Percentiles rank a stretch among this genome's conserved stretches.
These are phyloP conservation scores for Oscheius sp. DNA, from an alignment of 2,888 invertebrate species.

Conservation along the genomic window DNA sequence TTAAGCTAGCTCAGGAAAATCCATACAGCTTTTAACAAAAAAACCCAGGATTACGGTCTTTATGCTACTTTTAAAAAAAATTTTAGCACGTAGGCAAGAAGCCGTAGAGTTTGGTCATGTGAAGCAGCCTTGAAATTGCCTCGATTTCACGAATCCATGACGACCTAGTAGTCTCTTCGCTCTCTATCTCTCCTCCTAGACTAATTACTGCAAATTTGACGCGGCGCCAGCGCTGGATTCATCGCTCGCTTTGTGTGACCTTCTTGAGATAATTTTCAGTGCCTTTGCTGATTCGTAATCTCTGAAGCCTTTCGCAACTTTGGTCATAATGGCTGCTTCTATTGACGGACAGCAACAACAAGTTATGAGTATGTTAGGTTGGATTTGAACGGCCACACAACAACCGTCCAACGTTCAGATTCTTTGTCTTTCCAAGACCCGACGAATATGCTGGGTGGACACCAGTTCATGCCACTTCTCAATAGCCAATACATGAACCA, in stretches of 20 bases:
- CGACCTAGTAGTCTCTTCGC: background rate
- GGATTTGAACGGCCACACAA: too few species aligned
- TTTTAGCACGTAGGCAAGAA: too few species aligned
- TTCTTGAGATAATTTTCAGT: slow-evolving; percentile 1
- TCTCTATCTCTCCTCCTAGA: background rate
- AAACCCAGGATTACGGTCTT: too few species aligned
- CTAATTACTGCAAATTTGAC: background rate
- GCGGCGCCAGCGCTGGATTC: background rate
- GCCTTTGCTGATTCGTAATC: slow-evolving; percentile 29
- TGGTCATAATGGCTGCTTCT: slow-evolving; percentile 35
- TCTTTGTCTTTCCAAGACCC: slow-evolving; percentile 47
- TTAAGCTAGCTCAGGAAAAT: too few species aligned
- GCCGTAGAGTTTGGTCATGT: too few species aligned
- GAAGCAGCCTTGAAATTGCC: too few species aligned
- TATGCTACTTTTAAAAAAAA: too few species aligned
- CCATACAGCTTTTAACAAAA: too few species aligned
- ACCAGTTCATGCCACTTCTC: slow-evolving; percentile 35
- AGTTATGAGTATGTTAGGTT: slow-evolving; percentile 49
- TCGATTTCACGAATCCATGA: too few species aligned
- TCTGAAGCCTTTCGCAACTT: slow-evolving; percentile 18
- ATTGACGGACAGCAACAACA: slow-evolving; percentile 47
- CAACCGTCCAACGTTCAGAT: too few species aligned
- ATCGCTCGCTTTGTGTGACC: background rate
- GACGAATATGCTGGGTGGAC: slow-evolving; percentile 38
- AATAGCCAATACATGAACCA: slow-evolving; percentile 20